These are phyloP conservation scores for Drosophila dunni DNA, from an alignment of 1,140 invertebrate genomes.

Conservation along the genomic window DNA sequence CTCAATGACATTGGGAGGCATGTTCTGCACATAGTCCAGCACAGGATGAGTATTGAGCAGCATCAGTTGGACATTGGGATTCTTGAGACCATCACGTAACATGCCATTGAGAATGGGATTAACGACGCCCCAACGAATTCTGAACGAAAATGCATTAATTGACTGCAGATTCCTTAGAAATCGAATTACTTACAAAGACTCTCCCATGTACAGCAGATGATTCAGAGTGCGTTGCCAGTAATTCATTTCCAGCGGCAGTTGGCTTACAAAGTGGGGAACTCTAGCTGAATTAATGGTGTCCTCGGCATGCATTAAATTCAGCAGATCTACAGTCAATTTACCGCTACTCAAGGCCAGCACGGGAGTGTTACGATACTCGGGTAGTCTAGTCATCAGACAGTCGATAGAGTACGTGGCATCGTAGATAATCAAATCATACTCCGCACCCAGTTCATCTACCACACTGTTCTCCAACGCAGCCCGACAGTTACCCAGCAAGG, in stretches of 20 bases:
- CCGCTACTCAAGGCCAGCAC: constrained; percentile 66
- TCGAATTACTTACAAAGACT: constrained; percentile 52
- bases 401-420: constrained; percentile 61
- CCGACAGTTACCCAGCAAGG: constrained; percentile 49
- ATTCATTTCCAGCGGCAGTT: constrained; percentile 52
- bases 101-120: constrained; percentile 19
- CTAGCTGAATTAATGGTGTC: constrained; percentile 59
- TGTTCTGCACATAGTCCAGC: constrained; percentile 83
- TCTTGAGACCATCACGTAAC: not conserved
- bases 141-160: not conserved
- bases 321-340: constrained; percentile 48
- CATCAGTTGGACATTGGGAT: constrained; percentile 62
- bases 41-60: constrained; percentile 85
- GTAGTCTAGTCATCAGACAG: constrained; percentile 49
- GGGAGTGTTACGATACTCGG: constrained; percentile 20
- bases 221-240: constrained; percentile 73
- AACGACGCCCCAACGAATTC: constrained; percentile 28
- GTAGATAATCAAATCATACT: constrained; percentile 67
- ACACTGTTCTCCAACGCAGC: constrained; percentile 8
- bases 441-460: not conserved
- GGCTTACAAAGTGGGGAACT: constrained; percentile 54
- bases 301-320: constrained; percentile 43
- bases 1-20: constrained; percentile 86
- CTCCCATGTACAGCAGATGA: constrained; percentile 49
- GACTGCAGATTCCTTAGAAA: not conserved